Percentiles rank a stretch among this genome's conserved stretches.
Evolutionary conservation across 2,888 invertebrate species (phyloP).

Genomic region (Sympetrum striolatum): DNA sequence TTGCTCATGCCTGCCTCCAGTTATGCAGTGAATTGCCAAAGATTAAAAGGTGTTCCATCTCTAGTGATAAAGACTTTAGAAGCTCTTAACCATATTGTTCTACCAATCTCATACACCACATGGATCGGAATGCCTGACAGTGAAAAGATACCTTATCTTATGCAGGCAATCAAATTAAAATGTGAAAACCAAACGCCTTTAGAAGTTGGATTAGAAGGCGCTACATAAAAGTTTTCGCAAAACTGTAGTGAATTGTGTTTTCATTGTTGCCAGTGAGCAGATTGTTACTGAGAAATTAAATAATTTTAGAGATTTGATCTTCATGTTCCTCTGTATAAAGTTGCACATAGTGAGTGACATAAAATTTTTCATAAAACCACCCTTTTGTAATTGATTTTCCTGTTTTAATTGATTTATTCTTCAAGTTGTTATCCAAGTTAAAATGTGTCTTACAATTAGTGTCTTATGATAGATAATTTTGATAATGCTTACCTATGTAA

Average conservation of each 20-base stretch:
- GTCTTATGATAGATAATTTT: no score
- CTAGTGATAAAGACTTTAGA: constrained; percentile 66
- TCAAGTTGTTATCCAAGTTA: no score
- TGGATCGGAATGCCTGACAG: constrained; percentile 65
- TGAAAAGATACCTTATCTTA: constrained; percentile 70
- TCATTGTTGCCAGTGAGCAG: no score
- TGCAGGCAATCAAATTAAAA: constrained; percentile 63
- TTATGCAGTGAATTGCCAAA: constrained; percentile 67
- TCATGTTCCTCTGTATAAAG: no score
- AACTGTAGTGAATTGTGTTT: background rate
- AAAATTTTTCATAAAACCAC: no score
- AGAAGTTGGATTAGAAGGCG: background rate
- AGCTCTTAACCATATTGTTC: constrained; percentile 63
- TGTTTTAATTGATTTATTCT: no score
- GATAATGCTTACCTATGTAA: no score
- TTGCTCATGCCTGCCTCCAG: constrained; percentile 63
- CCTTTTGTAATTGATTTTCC: no score
- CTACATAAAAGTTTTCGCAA: background rate
- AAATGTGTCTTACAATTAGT: no score
- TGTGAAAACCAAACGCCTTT: background rate
- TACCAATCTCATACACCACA: constrained; percentile 63
- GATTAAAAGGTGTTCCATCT: constrained; percentile 63
- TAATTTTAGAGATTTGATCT: no score
- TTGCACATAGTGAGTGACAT: no score
- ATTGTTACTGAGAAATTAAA: no score